These are phyloP conservation scores for Bradypus variegatus DNA, from an alignment of 2,797 vertebrate species.

Conservation along the genomic window DNA sequence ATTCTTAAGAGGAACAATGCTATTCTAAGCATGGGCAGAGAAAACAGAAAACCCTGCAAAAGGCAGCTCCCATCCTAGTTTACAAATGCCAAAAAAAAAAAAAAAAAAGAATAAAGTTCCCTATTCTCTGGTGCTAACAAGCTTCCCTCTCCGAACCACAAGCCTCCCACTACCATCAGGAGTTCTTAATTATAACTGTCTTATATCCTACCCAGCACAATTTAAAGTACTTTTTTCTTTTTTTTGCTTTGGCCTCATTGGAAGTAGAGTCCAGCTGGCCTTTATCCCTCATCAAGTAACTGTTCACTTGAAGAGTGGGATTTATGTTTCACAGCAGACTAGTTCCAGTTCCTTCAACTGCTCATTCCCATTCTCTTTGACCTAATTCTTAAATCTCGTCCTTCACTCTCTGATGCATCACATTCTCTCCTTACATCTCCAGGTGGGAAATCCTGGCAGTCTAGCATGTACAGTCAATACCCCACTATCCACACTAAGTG, in stretches of 20 bases:
- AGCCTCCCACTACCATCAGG: background rate
- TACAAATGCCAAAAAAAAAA: background rate
- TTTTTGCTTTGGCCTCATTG: background rate
- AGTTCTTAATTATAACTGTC: background rate
- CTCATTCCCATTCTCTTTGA: conserved; percentile 48
- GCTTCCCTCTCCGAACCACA: no score
- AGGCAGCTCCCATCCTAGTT: background rate
- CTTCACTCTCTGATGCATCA: background rate
- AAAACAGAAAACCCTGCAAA: background rate
- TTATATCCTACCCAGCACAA: background rate
- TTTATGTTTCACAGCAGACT: conserved; percentile 46
- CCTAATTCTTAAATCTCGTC: conserved; percentile 44
- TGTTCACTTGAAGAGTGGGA: conserved; percentile 40
- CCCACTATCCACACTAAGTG: conserved; percentile 10
- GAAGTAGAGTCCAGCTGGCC: conserved; percentile 56
- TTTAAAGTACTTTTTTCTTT: background rate
- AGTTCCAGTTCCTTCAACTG: conserved; percentile 47
- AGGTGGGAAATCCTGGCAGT: conserved; percentile 40
- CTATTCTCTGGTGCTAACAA: background rate
- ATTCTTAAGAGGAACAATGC: background rate
- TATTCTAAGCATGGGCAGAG: background rate
- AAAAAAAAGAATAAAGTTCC: background rate
- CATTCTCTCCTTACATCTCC: conserved; percentile 9
- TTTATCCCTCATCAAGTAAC: conserved; percentile 49
- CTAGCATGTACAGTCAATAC: background rate